A percentile compares a stretch with the other conserved stretches of the same genome.
phyloP scores from a whole-genome alignment of 2,888 invertebrate species.

The Cactoblastis cactorum region DNA sequence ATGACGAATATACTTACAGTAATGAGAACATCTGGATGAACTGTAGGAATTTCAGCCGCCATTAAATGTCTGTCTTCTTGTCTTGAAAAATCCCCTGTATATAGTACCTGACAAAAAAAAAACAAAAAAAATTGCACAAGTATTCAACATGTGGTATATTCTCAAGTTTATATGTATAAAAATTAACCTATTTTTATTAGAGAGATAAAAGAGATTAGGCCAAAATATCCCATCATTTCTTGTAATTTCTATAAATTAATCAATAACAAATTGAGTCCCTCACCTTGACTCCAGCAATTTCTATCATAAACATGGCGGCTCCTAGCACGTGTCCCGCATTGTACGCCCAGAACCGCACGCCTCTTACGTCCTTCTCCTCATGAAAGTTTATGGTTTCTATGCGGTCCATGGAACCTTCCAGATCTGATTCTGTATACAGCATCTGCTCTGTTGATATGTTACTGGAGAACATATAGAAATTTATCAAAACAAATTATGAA shows the following conservation, averaged over 20 bases:
- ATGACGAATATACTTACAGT: conserved; percentile 78
- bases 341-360: conserved; percentile 98
- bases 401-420: conserved; percentile 98
- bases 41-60: conserved; percentile 98
- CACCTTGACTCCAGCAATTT: conserved; percentile 98
- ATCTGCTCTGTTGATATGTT: conserved; percentile 98
- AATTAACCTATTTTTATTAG: too few species aligned
- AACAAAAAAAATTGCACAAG: too few species aligned
- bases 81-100: conserved; percentile 99
- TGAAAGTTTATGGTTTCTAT: conserved; percentile 99
- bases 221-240: too few species aligned
- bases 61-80: conserved; percentile 99
- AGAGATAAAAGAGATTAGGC: too few species aligned
- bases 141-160: too few species aligned
- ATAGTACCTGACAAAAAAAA: conserved; percentile 81
- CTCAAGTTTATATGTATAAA: too few species aligned
- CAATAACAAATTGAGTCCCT: too few species aligned
- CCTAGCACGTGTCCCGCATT: conserved; percentile 99
- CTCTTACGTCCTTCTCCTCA: conserved; percentile 98
- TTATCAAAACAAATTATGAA: too few species aligned
- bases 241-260: too few species aligned
- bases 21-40: conserved; percentile 97
- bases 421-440: conserved; percentile 97
- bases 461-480: too few species aligned
- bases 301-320: conserved; percentile 99